Base-by-base conservation (phyloP, 2,888 invertebrate species). In the Caenorhabditis afra region DNA sequence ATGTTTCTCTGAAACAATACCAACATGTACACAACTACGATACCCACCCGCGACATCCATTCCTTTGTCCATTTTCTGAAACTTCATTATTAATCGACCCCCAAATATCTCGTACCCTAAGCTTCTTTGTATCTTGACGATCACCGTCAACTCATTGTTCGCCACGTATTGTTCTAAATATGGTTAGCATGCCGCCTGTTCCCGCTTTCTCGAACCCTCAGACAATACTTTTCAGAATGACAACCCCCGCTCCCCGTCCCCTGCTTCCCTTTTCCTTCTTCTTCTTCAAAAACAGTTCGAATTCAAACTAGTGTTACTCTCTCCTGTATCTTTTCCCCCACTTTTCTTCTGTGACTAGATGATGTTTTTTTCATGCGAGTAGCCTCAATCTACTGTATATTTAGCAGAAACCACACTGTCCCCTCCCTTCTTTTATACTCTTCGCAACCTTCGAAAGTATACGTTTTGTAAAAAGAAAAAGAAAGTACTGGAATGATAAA, bases 271-370 rank as follows among this genome's bases (percentile, higher is more conserved):
- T n/a, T n/a, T n/a, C n/a, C n/a, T n/a, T n/a, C n/a, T n/a, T n/a
- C n/a, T n/a, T n/a, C 7, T 29, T 29, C 29, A 3, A 29, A 29
- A 29, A 29, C 3, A 7, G 3, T 29, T 29, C 29, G 29, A 29
- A n/a, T n/a, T 37, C 7, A 16, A 23, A n/a, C 3, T 41, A n/a
- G n/a, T 50, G 11, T 23, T 41, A 10, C 18, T 41, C 37, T 20
- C 8, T 61, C 11, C n/a, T n/a, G n/a, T n/a, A n/a, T n/a, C n/a
- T n/a, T n/a, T 35, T 37, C 45, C n/a, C 14, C 14, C 22, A 20
- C 22, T 3, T 23, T 29, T 29, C 37, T 58, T 44, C 50, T 68
- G 59, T 58, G 68, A 68, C 52, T 68, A 68, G 68, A 61, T 47
- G 59, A 61, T 47, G 52, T 68, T 67, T 50, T n/a, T 10, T 41